Evolutionary conservation across 2,888 invertebrate species (phyloP).

Genomic region (Drosophila mimica): DNA sequence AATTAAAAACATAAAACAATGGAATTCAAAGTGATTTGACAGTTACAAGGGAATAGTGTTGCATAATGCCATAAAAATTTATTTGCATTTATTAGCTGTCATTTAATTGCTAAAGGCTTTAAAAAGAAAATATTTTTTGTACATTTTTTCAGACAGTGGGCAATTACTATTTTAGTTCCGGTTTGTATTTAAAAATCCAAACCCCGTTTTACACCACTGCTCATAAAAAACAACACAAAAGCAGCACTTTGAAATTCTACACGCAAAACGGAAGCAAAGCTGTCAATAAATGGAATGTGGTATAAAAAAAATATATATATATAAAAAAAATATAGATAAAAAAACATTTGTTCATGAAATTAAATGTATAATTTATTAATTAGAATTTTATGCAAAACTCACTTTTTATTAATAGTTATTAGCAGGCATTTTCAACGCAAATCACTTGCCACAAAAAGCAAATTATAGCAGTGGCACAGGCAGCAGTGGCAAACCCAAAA

Average conservation of each 20-base stretch:
- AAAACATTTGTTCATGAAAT: neutral
- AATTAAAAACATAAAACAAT: neutral
- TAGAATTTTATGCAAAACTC: neutral
- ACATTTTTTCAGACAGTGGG: too few relatives aligned
- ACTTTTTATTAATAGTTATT: neutral
- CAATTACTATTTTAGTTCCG: neutral
- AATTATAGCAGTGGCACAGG: conserved; percentile 26
- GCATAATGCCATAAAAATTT: neutral
- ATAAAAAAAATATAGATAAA: too few relatives aligned
- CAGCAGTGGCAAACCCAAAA: neutral
- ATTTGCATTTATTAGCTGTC: neutral
- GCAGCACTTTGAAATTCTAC: neutral
- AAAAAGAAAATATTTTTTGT: neutral
- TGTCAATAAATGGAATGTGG: neutral
- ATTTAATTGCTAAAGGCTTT: neutral
- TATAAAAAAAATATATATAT: too few relatives aligned
- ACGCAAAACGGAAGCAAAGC: neutral
- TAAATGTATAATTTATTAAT: neutral
- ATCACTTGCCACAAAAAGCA: conserved; percentile 37
- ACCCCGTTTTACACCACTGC: neutral
- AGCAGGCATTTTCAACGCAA: conserved; percentile 27
- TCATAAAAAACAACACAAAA: neutral
- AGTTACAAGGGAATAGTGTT: neutral
- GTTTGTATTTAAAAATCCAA: neutral
- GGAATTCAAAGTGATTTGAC: neutral